Conservation (phyloP, 2,113 vertebrate species). For the Elgaria multicarinata region DNA sequence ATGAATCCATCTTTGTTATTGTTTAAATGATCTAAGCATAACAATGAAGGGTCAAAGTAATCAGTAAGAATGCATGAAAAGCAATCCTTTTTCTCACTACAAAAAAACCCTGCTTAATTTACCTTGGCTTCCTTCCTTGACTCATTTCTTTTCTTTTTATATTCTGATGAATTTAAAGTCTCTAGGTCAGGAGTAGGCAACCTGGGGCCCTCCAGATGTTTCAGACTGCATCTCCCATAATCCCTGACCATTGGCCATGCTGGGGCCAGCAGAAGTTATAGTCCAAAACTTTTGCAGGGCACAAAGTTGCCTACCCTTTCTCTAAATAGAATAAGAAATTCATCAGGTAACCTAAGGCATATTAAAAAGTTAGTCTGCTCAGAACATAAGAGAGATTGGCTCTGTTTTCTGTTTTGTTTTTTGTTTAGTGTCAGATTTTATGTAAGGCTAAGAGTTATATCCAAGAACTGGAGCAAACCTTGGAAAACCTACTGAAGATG, state of each 20-base stretch:
- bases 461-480: constrained; percentile 79
- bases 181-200: neutral
- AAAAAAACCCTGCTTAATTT: constrained; percentile 17
- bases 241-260: too few species aligned
- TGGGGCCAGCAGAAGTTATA: neutral
- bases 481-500: constrained; percentile 81
- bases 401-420: constrained; percentile 60
- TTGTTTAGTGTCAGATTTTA: constrained; percentile 84
- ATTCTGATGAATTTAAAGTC: constrained; percentile 6
- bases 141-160: constrained; percentile 28
- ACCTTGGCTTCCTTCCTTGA: constrained; percentile 22
- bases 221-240: too few species aligned
- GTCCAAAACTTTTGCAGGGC: neutral
- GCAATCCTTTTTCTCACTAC: neutral
- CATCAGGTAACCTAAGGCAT: constrained; percentile 6
- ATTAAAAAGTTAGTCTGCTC: constrained; percentile 36
- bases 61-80: constrained; percentile 6
- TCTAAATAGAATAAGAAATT: constrained; percentile 29
- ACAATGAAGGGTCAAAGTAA: constrained; percentile 31
- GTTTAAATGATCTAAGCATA: neutral
- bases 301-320: neutral
- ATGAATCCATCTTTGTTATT: neutral
- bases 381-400: constrained; percentile 30
- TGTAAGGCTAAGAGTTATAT: constrained; percentile 80
- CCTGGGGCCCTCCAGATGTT: too few species aligned